Evolutionary conservation across 2,797 vertebrate species (phyloP).

Genomic region (Momotus momota): DNA sequence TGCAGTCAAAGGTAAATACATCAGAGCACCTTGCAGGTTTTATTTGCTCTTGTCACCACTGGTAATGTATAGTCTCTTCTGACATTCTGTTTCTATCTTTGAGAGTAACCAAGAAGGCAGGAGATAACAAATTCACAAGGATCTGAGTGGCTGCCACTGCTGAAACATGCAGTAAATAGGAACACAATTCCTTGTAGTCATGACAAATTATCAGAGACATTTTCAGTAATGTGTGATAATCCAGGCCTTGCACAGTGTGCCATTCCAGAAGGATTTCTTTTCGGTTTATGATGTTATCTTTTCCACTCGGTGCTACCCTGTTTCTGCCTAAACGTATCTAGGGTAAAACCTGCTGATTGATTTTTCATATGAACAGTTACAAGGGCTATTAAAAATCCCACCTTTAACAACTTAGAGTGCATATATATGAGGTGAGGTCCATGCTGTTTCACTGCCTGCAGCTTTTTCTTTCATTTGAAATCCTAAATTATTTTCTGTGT

Average conservation of each 20-base stretch:
- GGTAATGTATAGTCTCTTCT: neutral
- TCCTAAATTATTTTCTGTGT: neutral
- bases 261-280: neutral
- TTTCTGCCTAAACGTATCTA: neutral
- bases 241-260: neutral
- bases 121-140: neutral
- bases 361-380: neutral
- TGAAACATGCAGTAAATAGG: neutral
- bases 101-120: neutral
- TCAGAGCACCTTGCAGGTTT: slow-evolving; percentile 2
- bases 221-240: neutral
- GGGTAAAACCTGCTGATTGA: neutral
- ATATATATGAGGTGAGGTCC: neutral
- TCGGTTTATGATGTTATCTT: neutral
- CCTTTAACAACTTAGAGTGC: neutral
- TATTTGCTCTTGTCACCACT: neutral
- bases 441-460: neutral
- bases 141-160: neutral
- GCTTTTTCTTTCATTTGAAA: neutral
- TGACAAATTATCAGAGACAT: neutral
- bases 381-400: neutral
- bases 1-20: neutral
- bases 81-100: neutral
- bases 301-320: neutral
- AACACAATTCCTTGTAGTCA: neutral